Evolutionary conservation across 2,888 invertebrate species (phyloP), one percentile per base, ranked within the genome.

Genomic region (Cyrtodaria siliqua): DNA sequence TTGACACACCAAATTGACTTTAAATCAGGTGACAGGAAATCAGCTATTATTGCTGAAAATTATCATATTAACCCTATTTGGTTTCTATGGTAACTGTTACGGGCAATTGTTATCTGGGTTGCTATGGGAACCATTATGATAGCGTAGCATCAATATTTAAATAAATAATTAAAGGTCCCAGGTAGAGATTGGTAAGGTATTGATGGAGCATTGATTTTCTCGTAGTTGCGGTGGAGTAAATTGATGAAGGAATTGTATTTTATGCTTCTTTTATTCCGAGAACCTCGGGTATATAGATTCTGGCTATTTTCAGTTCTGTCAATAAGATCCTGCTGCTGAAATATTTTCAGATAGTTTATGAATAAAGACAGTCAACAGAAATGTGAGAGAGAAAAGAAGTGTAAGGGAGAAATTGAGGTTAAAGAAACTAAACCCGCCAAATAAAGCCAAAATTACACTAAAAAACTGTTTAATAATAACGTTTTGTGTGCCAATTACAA

Each of bases 121-220:
- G 29, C 77, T 50, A 57, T 63, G 47, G 76, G 42, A 80, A 80
- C 77, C 52, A 74, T 77, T 80, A 77, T 68, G 52, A 52, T 52
- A 20, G 24, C 68, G 53, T 33, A 55, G 38, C 72, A 78, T 78
- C 78, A 78, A 78, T 78, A 73, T 78, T 78, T 78, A 68, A 78
- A 78, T 78, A 73, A 78, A 78, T 79, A 74, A 79, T 79, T 79
- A 79, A 79, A 74, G 61, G 79, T 79, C 79, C 79, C 79, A 74
- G 73, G 73, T 74, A 70, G 20, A 44, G 61, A 64, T 27, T 44
- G 26, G 50, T 60, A 66, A 57, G 60, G 52, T 72, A 78, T 78
- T 78, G 78, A 78, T 40, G 18, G 59, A 26, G 38, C 24, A 78
- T 78, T 78, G 78, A 78, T 78, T 78, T 78, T 67, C 57, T 67